These are phyloP conservation scores for Ianthella basta DNA, from an alignment of 37 sponge, comb jelly and placozoan species.

Conservation along the genomic window DNA sequence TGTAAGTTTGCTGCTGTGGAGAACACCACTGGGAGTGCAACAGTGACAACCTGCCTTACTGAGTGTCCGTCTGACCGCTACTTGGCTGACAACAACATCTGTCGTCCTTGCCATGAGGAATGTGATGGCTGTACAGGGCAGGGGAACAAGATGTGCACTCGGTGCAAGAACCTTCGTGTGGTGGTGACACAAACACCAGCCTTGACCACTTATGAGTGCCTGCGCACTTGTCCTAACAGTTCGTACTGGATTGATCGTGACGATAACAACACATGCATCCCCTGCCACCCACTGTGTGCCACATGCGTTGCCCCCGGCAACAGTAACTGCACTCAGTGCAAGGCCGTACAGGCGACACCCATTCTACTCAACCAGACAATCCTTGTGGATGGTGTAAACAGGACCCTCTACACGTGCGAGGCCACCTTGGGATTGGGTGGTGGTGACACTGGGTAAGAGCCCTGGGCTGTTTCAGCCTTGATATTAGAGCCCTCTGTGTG, in stretches of 20 bases:
- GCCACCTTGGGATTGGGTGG: too few species aligned
- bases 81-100: neutral
- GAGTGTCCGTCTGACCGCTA: neutral
- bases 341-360: neutral
- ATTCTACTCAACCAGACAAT: too few species aligned
- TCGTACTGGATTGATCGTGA: neutral
- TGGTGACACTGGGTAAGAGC: neutral
- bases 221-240: neutral
- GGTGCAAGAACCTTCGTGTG: conserved; percentile 21
- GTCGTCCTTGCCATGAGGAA: conserved; percentile 48
- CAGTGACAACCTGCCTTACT: neutral
- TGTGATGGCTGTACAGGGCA: conserved; percentile 44
- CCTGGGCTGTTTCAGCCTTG: neutral
- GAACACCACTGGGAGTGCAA: neutral
- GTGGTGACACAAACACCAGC: neutral
- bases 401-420: neutral
- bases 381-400: neutral
- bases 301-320: conserved; percentile 46
- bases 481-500: neutral
- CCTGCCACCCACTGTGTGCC: neutral
- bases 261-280: neutral
- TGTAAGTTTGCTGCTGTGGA: neutral
- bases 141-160: conserved; percentile 20
- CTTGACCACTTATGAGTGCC: neutral
- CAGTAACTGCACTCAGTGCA: conserved; percentile 50